Percentiles rank a stretch among this genome's conserved stretches.
These are phyloP conservation scores for Zaprionus vittiger DNA, from an alignment of 1,140 invertebrate species.

Conservation along the genomic window DNA sequence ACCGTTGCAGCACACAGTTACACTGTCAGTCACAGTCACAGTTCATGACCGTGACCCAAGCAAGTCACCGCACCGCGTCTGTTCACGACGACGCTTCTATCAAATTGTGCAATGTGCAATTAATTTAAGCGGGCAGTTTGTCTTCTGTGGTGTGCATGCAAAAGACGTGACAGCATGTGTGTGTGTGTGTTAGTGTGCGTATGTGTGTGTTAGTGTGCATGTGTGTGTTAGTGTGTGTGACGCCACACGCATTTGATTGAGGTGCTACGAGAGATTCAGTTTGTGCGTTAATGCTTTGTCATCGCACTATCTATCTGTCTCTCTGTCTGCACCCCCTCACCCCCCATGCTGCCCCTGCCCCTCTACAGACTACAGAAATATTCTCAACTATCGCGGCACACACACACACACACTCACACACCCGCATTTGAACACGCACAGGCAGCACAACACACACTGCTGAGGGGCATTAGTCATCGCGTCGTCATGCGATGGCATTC, in stretches of 20 bases:
- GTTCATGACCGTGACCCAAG: slow-evolving; percentile 18
- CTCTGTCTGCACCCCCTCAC: not conserved
- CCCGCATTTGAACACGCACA: not conserved
- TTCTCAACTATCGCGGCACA: slow-evolving; percentile 20
- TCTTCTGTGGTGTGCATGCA: not conserved
- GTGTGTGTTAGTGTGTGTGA: not conserved
- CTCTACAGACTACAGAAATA: slow-evolving; percentile 12
- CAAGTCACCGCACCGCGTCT: slow-evolving; percentile 3
- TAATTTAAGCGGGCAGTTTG: slow-evolving; percentile 19
- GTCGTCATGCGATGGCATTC: slow-evolving; percentile 17
- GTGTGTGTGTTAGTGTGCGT: not conserved
- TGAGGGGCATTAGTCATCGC: slow-evolving; percentile 35
- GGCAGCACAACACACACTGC: not conserved
- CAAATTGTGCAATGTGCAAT: slow-evolving; percentile 31
- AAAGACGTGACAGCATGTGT: not conserved
- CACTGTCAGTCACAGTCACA: slow-evolving; percentile 6
- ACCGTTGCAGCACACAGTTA: not conserved
- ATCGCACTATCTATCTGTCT: not conserved
- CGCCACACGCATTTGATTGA: slow-evolving; percentile 1
- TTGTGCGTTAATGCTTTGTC: slow-evolving; percentile 14
- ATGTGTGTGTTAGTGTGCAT: not conserved
- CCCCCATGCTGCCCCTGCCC: not conserved
- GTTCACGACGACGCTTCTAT: not conserved
- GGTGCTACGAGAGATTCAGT: slow-evolving; percentile 3
- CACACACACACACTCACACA: too few species aligned